A percentile compares a stretch with the other conserved stretches of the same genome.
Evolutionary conservation across 2,888 invertebrate species (phyloP).

Genomic region (Suillia variegata): DNA sequence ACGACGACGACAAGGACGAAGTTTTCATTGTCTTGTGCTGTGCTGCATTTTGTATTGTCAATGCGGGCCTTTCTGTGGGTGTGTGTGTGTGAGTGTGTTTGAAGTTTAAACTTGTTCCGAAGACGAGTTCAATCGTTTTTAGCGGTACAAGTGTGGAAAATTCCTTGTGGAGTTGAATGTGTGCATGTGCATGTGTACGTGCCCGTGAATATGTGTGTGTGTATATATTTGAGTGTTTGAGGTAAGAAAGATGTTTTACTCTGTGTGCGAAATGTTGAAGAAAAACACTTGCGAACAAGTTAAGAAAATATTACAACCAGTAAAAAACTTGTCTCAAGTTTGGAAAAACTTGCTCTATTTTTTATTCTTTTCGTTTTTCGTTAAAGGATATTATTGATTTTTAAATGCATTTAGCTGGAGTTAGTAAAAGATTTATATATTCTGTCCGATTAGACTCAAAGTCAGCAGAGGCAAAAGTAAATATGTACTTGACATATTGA

Average conservation of each 20-base stretch:
- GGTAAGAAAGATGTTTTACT: neutral
- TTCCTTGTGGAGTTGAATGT: neutral
- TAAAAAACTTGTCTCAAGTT: slow-evolving; percentile 27
- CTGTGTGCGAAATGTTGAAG: neutral
- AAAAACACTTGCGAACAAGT: slow-evolving; percentile 39
- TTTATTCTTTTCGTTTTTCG: neutral
- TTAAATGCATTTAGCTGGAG: neutral
- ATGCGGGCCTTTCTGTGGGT: slow-evolving; percentile 44
- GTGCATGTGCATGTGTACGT: neutral
- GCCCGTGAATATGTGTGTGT: no score
- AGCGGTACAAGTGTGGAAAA: neutral
- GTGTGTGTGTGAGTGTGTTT: slow-evolving; percentile 35
- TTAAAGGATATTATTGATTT: slow-evolving; percentile 1
- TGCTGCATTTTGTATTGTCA: slow-evolving; percentile 42
- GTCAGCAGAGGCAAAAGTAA: no score
- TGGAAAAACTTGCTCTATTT: neutral
- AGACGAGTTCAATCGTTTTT: slow-evolving; percentile 31
- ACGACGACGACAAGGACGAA: no score
- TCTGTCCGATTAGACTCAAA: neutral
- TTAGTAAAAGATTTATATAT: no score
- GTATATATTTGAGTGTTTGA: no score
- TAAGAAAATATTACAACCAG: slow-evolving; percentile 26
- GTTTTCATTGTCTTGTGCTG: slow-evolving; percentile 5
- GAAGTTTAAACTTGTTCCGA: slow-evolving; percentile 33
- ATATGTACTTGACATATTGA: no score